Conservation (phyloP, 1,140 invertebrate species). For the Micrasema longulum region DNA sequence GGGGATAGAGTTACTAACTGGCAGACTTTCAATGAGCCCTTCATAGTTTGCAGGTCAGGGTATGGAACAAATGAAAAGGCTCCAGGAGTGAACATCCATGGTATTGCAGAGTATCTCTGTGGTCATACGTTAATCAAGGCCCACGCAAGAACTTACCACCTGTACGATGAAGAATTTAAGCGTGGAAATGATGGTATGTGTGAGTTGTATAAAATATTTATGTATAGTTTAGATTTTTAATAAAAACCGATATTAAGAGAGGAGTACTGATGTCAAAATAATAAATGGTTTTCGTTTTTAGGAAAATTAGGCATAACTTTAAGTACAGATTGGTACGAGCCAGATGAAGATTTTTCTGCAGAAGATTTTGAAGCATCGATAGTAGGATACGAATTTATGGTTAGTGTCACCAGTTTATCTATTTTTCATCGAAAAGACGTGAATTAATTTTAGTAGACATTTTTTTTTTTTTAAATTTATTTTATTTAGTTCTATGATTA, state of each 20-base stretch:
- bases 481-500: too few relatives aligned
- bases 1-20: slow-evolving; percentile 65
- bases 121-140: slow-evolving; percentile 72
- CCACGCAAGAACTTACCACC: slow-evolving; percentile 72
- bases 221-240: too few relatives aligned
- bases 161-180: slow-evolving; percentile 75
- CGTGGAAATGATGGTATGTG: slow-evolving; percentile 69
- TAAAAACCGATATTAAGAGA: too few relatives aligned
- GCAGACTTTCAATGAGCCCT: slow-evolving; percentile 67
- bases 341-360: slow-evolving; percentile 38
- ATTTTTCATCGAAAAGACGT: too few relatives aligned
- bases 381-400: slow-evolving; percentile 58
- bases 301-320: slow-evolving; percentile 30
- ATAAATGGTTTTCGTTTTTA: too few relatives aligned
- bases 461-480: too few relatives aligned
- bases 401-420: too few relatives aligned
- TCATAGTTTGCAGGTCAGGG: slow-evolving; percentile 57
- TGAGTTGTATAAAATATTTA: too few relatives aligned
- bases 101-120: slow-evolving; percentile 74
- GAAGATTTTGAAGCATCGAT: slow-evolving; percentile 65
- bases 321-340: slow-evolving; percentile 14
- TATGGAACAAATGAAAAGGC: slow-evolving; percentile 61
- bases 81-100: slow-evolving; percentile 67
- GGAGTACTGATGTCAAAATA: too few relatives aligned
- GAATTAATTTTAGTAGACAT: too few relatives aligned